Percentiles rank a stretch among this genome's conserved stretches.
These are phyloP conservation scores for Colistium nudipinnis DNA, from an alignment of 2,113 vertebrate species.

Conservation along the genomic window DNA sequence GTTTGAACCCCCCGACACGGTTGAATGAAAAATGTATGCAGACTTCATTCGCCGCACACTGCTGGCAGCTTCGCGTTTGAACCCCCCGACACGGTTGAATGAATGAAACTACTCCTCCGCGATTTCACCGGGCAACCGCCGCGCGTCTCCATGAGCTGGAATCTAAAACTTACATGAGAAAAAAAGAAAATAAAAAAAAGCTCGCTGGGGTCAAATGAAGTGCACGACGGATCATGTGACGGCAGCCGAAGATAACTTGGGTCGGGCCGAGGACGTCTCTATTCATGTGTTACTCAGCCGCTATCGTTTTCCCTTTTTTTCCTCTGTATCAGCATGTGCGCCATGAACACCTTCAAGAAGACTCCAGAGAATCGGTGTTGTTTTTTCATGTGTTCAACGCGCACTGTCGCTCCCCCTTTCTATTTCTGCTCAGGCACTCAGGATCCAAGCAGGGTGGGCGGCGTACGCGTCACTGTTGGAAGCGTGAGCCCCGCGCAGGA, in stretches of 20 bases:
- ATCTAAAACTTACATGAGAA: neutral
- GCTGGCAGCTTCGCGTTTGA: neutral
- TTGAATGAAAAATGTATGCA: neutral
- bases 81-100: too few species aligned
- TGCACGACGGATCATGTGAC: neutral
- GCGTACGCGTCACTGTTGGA: neutral
- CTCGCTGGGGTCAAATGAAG: neutral
- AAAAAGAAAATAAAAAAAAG: too few species aligned
- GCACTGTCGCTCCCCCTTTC: neutral
- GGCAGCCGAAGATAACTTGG: too few species aligned
- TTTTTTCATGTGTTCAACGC: too few species aligned
- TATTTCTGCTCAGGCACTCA: slow-evolving; percentile 1
- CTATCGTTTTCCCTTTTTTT: too few species aligned
- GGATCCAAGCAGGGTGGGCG: slow-evolving; percentile 23
- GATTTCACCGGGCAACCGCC: neutral
- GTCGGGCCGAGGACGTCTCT: too few species aligned
- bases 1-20: neutral
- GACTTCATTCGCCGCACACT: neutral
- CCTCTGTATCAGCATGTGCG: too few species aligned
- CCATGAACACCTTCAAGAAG: too few species aligned
- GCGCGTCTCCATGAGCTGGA: neutral
- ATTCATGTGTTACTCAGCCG: too few species aligned
- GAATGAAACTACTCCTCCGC: neutral
- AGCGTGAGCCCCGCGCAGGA: neutral
- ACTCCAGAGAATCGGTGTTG: too few species aligned